Evolutionary conservation across 2,797 vertebrate species (phyloP).

Genomic region (Pantherophis vulpinus): DNA sequence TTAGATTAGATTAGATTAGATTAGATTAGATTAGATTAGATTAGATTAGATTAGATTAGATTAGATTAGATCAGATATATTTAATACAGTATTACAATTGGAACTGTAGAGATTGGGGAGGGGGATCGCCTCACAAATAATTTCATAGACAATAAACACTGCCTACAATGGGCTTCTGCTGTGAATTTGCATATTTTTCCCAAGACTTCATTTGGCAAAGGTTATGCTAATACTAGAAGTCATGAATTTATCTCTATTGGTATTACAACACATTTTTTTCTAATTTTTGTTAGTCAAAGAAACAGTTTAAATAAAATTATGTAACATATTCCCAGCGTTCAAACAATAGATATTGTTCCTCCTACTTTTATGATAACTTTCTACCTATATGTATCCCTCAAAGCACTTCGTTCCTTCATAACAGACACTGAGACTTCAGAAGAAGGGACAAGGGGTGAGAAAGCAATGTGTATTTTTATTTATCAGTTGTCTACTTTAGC

Average conservation of each 20-base stretch:
- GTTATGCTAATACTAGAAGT: background rate
- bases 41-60: background rate
- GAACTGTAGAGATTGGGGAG: background rate
- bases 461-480: conserved; percentile 79
- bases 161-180: background rate
- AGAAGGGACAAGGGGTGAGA: conserved; percentile 56
- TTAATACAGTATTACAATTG: background rate
- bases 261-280: background rate
- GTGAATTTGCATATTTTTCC: background rate
- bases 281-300: conserved; percentile 13
- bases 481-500: conserved; percentile 78
- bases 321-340: conserved; percentile 13
- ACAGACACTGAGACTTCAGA: conserved; percentile 69
- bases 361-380: conserved; percentile 53
- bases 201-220: background rate
- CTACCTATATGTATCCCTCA: conserved; percentile 51
- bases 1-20: background rate
- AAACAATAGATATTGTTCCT: conserved; percentile 43
- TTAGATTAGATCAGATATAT: background rate
- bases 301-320: conserved; percentile 29
- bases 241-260: background rate
- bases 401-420: conserved; percentile 41
- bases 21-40: background rate
- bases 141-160: background rate
- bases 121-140: background rate